These are phyloP conservation scores for Anagyrus pseudococci DNA, from an alignment of 2,888 invertebrate genomes.

Conservation along the genomic window DNA sequence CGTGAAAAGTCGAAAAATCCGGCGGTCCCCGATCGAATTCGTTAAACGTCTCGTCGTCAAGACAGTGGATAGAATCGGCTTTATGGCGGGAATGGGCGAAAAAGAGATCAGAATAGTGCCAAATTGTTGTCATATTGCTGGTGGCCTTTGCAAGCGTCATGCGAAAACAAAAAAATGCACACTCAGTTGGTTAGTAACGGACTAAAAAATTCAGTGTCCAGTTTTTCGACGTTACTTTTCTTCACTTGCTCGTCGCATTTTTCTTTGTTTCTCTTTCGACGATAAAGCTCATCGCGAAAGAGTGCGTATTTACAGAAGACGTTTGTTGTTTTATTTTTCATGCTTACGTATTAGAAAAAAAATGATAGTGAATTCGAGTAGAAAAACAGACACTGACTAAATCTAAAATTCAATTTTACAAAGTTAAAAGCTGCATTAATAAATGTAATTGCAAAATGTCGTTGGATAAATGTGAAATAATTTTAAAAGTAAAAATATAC, in stretches of 20 bases:
- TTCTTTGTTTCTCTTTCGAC: no score
- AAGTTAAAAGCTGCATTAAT: conserved; percentile 43
- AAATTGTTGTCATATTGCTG: conserved; percentile 58
- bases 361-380: no score
- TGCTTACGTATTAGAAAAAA: conserved; percentile 30
- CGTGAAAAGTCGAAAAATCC: conserved; percentile 64
- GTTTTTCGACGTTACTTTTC: no score
- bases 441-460: no score
- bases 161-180: conserved; percentile 60
- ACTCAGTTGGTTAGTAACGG: conserved; percentile 56
- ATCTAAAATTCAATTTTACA: conserved; percentile 8
- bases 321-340: no score
- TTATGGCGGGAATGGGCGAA: conserved; percentile 23
- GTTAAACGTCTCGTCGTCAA: conserved; percentile 40
- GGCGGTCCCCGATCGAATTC: conserved; percentile 34
- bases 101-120: conserved; percentile 51
- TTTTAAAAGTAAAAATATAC: no score
- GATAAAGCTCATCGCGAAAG: no score
- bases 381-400: conserved; percentile 53
- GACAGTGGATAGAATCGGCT: conserved; percentile 33
- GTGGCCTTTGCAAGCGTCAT: conserved; percentile 60
- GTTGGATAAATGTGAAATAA: no score
- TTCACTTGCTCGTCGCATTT: no score
- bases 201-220: conserved; percentile 49
- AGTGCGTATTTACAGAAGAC: no score